Conservation (phyloP, 2,113 vertebrate species). For the Cryptomyrus ogoouensis region DNA sequence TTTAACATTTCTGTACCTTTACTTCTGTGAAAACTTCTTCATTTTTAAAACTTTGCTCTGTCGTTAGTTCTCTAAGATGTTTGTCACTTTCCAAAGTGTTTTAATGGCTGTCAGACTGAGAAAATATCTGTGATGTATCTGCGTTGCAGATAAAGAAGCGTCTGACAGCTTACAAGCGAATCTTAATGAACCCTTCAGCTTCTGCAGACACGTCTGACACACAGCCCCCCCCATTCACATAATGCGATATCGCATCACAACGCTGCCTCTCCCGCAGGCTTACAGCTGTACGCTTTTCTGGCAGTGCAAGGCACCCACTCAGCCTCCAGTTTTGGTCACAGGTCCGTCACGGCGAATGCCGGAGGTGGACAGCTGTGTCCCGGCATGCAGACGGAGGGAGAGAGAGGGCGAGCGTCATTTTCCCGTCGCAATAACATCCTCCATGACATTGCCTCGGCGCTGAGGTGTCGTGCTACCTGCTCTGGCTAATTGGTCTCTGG, state of each 20-base stretch:
- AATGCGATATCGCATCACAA: not conserved
- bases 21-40: not conserved
- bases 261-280: not conserved
- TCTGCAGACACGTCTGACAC: not conserved
- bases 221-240: not conserved
- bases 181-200: not conserved
- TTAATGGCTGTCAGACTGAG: slow-evolving; percentile 4
- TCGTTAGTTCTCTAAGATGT: not conserved
- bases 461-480: slow-evolving; percentile 31
- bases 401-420: not conserved
- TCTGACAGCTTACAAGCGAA: slow-evolving; percentile 12
- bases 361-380: not conserved
- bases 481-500: slow-evolving; percentile 48
- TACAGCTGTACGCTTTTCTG: not conserved
- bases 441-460: slow-evolving; percentile 20
- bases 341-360: not conserved
- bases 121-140: slow-evolving; percentile 11
- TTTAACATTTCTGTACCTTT: not conserved
- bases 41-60: not conserved
- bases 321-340: not conserved
- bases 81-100: not conserved
- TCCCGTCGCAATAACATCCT: not conserved
- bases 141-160: not conserved
- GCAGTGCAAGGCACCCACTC: not conserved
- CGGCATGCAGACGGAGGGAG: not conserved